Evolutionary conservation across 2,888 invertebrate genomes (phyloP), one percentile per base, ranked within the genome.

Genomic region (Tachina fera): DNA sequence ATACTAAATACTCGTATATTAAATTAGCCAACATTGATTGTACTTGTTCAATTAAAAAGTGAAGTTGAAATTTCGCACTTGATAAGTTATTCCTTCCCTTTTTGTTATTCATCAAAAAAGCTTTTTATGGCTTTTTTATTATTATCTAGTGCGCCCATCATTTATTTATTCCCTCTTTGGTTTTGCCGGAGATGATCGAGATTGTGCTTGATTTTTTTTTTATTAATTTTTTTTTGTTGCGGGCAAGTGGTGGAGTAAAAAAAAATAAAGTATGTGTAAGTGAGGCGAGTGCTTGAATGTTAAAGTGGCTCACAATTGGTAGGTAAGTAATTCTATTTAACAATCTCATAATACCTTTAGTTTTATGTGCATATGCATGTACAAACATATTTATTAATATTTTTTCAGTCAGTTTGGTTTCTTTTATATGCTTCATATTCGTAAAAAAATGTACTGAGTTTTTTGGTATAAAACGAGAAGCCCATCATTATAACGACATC

Each of bases 381-480:
- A n/a, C 1, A 67, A 43, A 82, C 61, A 67, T 68, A 45, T 45
- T 77, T 58, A 47, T 68, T 68, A 60, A 68, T 63, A 49, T 56
- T 51, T 70, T 60, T 78, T 65, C 79, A 45, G 49, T 31, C 58
- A 56, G 65, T 79, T 60, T 63, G 43, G 60, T 53, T 74, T 83
- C 68, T 78, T 74, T 72, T 75, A 53, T 82, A 56, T 16, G 61
- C 51, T 80, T n/a, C 71, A 71, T 71, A 71, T 84, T 80, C 58
- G 56, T 76, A 5, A 31, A 80, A 70, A 60, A 70, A 49, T 70
- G 63, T 63, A 72, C 63, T 79, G 65, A 31, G 31, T 51, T 61
- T 81, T 83, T 84, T 80, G 39, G 74, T 84, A 82, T 84, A 86
- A 84, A 84, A 75, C 47, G 65, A 53, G 78, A 78, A 65, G 67